Percentiles rank a stretch among this genome's conserved stretches.
Evolutionary conservation across 2,113 vertebrate genomes (phyloP).

Genomic region (Zapornia atra): DNA sequence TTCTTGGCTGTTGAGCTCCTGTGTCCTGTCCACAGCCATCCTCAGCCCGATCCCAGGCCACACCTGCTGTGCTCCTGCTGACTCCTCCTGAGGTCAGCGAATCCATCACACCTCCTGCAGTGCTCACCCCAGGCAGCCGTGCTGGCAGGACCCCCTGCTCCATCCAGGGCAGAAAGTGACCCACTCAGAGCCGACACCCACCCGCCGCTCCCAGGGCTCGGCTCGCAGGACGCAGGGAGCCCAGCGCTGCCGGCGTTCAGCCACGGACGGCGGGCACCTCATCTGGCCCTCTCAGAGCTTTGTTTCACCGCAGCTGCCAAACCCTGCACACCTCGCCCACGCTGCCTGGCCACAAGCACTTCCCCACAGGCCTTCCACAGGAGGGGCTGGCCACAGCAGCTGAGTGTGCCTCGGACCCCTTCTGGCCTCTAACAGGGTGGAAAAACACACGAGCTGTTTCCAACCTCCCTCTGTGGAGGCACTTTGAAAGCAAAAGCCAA

Average conservation of each 20-base stretch:
- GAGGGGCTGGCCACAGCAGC: neutral
- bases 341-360: neutral
- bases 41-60: neutral
- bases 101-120: rapidly evolving
- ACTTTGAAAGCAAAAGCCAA: neutral
- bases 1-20: neutral
- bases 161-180: neutral
- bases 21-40: neutral
- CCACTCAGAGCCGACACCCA: neutral
- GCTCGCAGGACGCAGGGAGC: neutral
- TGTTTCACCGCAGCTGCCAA: neutral
- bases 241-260: neutral
- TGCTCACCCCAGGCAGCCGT: neutral
- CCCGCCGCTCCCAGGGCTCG: neutral
- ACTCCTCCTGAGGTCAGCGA: rapidly evolving
- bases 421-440: rapidly evolving
- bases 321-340: neutral
- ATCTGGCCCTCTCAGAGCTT: neutral
- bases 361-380: neutral
- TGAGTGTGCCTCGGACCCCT: rapidly evolving
- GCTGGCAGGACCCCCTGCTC: neutral
- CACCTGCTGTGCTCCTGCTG: neutral
- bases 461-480: neutral
- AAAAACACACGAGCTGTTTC: neutral
- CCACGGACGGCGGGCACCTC: neutral